A percentile compares a stretch with the other conserved stretches of the same genome.
Conservation (phyloP, 2,113 vertebrate genomes). For the Tor tambroides region DNA sequence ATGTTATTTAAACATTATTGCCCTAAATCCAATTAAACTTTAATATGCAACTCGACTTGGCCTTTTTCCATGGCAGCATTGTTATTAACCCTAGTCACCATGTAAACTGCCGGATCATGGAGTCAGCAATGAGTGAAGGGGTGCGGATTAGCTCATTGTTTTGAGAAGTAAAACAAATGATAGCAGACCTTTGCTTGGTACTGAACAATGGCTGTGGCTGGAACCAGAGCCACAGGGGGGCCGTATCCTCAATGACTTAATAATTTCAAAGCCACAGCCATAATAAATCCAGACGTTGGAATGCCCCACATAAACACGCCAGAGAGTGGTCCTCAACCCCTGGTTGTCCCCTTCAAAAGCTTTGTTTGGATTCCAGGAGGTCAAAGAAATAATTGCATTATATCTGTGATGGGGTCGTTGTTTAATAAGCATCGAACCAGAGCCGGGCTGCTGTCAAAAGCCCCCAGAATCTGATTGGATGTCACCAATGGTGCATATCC, state of each 20-base stretch:
- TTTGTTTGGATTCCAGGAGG: conserved; percentile 45
- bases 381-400: conserved; percentile 39
- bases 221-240: conserved; percentile 59
- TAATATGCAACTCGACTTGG: conserved; percentile 46
- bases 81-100: conserved; percentile 56
- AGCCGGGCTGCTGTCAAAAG: conserved; percentile 35
- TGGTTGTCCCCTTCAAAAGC: conserved; percentile 31
- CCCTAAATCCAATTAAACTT: conserved; percentile 50
- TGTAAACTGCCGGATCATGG: conserved; percentile 61
- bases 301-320: conserved; percentile 57
- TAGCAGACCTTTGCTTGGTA: conserved; percentile 58
- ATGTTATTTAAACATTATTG: conserved; percentile 42
- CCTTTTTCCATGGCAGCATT: conserved; percentile 53
- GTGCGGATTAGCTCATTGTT: conserved; percentile 64
- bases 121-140: conserved; percentile 56
- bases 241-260: conserved; percentile 66
- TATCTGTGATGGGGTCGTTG: conserved; percentile 20
- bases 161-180: conserved; percentile 65
- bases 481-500: conserved; percentile 28
- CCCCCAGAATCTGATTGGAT: neutral
- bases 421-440: conserved; percentile 8
- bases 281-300: conserved; percentile 62
- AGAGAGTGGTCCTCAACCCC: conserved; percentile 6
- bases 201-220: conserved; percentile 58
- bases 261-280: conserved; percentile 49